A percentile compares a stretch with the other conserved stretches of the same genome.
These are phyloP conservation scores for Lepilemur ruficaudatus DNA, from an alignment of 2,797 vertebrate genomes.

Conservation along the genomic window DNA sequence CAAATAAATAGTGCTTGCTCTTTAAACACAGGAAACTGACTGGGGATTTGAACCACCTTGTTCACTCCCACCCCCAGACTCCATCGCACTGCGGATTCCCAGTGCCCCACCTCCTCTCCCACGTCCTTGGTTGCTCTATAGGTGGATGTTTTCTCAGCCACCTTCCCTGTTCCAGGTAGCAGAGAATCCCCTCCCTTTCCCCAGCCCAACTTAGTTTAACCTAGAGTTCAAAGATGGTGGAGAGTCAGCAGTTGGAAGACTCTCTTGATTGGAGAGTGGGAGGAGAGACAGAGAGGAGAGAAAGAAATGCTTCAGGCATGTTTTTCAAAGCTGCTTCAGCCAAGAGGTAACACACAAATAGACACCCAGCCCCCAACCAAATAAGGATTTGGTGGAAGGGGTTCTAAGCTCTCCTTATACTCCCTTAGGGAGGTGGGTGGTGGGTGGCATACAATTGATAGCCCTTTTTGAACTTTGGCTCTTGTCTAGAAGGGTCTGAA, in stretches of 20 bases:
- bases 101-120: background rate
- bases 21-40: conserved; percentile 56
- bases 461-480: background rate
- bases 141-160: conserved; percentile 17
- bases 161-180: conserved; percentile 64
- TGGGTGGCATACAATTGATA: too few species aligned
- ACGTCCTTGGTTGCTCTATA: background rate
- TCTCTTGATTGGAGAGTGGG: background rate
- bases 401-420: background rate
- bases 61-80: background rate
- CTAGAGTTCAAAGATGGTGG: background rate
- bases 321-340: background rate
- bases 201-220: background rate
- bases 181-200: background rate
- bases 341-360: background rate
- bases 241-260: background rate
- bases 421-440: background rate
- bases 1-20: conserved; percentile 57
- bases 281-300: too few species aligned
- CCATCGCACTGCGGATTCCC: background rate
- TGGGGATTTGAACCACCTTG: background rate
- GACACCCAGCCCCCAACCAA: background rate
- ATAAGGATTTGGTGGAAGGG: background rate
- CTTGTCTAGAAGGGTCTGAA: background rate
- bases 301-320: background rate